Conservation (phyloP, 2,113 vertebrate genomes). For the Xyrauchen texanus region DNA sequence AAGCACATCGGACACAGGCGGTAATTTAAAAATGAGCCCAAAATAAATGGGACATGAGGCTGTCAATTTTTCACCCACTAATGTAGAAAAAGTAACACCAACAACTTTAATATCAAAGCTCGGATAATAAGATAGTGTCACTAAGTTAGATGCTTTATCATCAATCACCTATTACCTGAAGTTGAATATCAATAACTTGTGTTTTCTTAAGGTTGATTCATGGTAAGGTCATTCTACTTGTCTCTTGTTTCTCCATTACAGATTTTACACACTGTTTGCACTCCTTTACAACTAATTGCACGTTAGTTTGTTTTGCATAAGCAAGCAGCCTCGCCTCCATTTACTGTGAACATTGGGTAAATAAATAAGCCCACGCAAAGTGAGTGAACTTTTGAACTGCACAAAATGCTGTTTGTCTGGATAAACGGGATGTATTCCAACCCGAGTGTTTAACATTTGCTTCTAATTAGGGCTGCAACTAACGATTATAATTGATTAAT, state of each 20-base stretch:
- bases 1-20: constrained; percentile 1
- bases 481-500: no score
- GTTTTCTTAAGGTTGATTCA: neutral
- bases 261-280: neutral
- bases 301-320: neutral
- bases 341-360: neutral
- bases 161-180: neutral
- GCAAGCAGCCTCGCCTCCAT: neutral
- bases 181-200: neutral
- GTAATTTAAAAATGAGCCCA: constrained; percentile 27
- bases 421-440: neutral
- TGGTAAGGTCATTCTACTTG: neutral
- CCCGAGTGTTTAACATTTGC: neutral
- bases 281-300: neutral
- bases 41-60: constrained; percentile 17
- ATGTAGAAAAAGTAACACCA: neutral
- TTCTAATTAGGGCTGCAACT: no score
- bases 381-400: neutral
- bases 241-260: neutral
- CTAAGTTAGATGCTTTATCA: no score
- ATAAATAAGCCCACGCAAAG: neutral
- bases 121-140: no score
- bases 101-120: neutral
- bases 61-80: neutral
- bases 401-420: constrained; percentile 5